These are phyloP conservation scores for Microplitis demolitor DNA, from an alignment of 1,140 invertebrate genomes.

Conservation along the genomic window DNA sequence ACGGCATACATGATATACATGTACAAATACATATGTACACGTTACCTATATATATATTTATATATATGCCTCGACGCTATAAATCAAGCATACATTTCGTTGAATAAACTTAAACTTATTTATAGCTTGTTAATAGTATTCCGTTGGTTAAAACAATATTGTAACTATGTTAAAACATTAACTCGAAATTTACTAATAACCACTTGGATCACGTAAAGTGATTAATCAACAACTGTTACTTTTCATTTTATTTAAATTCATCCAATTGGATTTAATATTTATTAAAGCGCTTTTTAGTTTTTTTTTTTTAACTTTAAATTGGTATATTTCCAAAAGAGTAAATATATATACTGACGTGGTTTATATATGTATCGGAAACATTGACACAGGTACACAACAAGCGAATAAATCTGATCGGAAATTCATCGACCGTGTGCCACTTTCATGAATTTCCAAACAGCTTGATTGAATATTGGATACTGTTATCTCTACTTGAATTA, in stretches of 20 bases:
- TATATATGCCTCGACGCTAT: conserved; percentile 7
- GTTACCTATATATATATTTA: background rate
- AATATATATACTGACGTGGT: background rate
- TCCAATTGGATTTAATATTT: background rate
- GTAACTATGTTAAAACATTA: background rate
- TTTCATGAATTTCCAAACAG: background rate
- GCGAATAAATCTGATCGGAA: background rate
- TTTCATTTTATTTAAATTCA: background rate
- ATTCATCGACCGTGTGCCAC: background rate
- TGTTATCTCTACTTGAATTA: background rate
- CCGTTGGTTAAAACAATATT: background rate
- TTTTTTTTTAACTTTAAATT: background rate
- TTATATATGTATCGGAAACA: background rate
- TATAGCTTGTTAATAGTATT: conserved; percentile 15
- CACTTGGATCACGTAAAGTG: too few species aligned
- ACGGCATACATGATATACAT: conserved; percentile 7
- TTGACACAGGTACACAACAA: too few species aligned
- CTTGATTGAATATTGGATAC: background rate
- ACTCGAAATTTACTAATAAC: background rate
- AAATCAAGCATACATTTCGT: conserved; percentile 3
- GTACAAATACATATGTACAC: too few species aligned
- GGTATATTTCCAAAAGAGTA: background rate
- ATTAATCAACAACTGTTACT: too few species aligned
- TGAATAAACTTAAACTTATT: conserved; percentile 24
- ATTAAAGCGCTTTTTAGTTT: background rate